phyloP scores from a whole-genome alignment of 2,797 vertebrate genomes.

The Leptatherina wallacei region DNA sequence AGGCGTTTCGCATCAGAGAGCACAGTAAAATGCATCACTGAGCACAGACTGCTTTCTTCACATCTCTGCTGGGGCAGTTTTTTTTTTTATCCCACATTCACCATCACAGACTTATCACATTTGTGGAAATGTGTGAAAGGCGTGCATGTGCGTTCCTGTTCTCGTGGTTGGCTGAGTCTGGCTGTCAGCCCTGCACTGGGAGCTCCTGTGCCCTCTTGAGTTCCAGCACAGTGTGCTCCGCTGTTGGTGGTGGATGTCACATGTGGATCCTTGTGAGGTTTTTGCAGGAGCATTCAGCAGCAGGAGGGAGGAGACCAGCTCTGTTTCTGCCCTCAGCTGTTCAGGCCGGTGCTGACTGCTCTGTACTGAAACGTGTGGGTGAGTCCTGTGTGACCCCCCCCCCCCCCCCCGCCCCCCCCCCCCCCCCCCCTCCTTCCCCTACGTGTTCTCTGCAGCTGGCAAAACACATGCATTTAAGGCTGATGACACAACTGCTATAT shows the following conservation, averaged over 20 bases:
- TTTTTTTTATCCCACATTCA: conserved; percentile 22
- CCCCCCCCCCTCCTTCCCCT: not conserved
- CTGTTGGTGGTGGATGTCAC: conserved; percentile 69
- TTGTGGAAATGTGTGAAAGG: conserved; percentile 11
- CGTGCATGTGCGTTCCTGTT: conserved; percentile 19
- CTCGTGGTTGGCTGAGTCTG: conserved; percentile 35
- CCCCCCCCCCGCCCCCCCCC: not conserved
- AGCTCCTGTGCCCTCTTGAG: conserved; percentile 51
- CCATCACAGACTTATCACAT: conserved; percentile 3
- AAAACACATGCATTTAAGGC: conserved; percentile 58
- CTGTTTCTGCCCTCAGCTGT: conserved; percentile 73
- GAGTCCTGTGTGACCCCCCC: conserved; percentile 40
- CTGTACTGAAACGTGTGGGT: conserved; percentile 53
- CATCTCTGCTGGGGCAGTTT: conserved; percentile 8
- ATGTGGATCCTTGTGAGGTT: conserved; percentile 80
- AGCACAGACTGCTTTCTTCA: not conserved
- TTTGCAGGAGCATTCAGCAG: conserved; percentile 56
- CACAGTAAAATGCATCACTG: not conserved
- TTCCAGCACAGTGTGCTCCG: conserved; percentile 50
- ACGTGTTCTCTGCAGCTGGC: conserved; percentile 56
- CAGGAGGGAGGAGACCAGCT: conserved; percentile 70
- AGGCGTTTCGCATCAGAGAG: conserved; percentile 26
- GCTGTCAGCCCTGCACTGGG: conserved; percentile 48
- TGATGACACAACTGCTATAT: conserved; percentile 27
- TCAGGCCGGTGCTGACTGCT: conserved; percentile 66